Percentiles rank a stretch among this genome's conserved stretches.
Conservation (phyloP, 1,140 invertebrate genomes). For the Bombus fervidus region DNA sequence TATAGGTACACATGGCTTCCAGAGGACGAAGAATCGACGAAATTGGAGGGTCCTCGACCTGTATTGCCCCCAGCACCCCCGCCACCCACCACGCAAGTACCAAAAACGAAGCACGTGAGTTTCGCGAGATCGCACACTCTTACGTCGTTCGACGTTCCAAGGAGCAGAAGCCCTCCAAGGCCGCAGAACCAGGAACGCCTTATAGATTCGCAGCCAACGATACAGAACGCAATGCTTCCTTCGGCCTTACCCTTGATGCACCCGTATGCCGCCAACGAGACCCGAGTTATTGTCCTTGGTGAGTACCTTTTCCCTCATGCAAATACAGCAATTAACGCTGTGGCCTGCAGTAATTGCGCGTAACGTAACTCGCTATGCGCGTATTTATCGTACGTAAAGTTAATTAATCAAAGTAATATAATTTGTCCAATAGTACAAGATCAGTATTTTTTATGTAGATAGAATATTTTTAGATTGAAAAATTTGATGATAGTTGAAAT, state of each 20-base stretch:
- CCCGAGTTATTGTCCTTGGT: conserved; percentile 82
- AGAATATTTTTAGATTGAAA: too few species aligned
- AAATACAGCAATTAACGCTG: background rate
- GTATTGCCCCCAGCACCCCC: conserved; percentile 76
- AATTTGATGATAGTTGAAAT: too few species aligned
- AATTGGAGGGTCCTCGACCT: conserved; percentile 87
- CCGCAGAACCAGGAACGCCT: conserved; percentile 88
- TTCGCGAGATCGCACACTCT: conserved; percentile 93
- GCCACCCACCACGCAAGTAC: conserved; percentile 81
- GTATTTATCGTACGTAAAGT: background rate
- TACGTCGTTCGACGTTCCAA: conserved; percentile 89
- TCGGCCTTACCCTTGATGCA: conserved; percentile 69
- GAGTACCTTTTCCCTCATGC: conserved; percentile 51
- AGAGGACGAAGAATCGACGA: conserved; percentile 88
- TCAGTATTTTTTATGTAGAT: too few species aligned
- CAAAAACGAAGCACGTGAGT: conserved; percentile 92
- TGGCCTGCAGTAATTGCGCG: background rate
- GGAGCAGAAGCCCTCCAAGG: conserved; percentile 82
- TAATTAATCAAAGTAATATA: background rate
- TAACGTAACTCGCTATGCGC: background rate
- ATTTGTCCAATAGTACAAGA: background rate
- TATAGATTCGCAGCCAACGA: conserved; percentile 81
- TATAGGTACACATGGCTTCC: conserved; percentile 87
- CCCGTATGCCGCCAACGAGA: conserved; percentile 79
- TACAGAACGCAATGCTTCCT: conserved; percentile 70